phyloP scores from a whole-genome alignment of 2,888 invertebrate species.

The Pherbina coryleti region DNA sequence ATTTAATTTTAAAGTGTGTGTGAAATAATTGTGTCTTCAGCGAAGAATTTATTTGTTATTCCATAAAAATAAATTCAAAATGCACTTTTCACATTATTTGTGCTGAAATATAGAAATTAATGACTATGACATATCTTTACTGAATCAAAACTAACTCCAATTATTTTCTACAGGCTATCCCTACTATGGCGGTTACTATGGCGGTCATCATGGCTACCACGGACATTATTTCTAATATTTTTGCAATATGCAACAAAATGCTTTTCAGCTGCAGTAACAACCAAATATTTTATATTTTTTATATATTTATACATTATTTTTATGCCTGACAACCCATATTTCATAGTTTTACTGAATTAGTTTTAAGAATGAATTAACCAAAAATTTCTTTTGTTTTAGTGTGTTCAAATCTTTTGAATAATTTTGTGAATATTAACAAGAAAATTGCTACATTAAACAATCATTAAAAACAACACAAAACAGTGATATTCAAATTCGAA shows the following conservation, averaged over 20 bases:
- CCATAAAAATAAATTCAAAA: too few species aligned
- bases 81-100: too few species aligned
- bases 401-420: neutral
- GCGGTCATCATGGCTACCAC: slow-evolving; percentile 61
- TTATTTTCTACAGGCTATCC: slow-evolving; percentile 47
- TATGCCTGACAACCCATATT: neutral
- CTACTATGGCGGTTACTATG: slow-evolving; percentile 56
- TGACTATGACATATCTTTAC: slow-evolving; percentile 16
- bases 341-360: neutral
- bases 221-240: slow-evolving; percentile 61
- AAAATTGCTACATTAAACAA: too few species aligned
- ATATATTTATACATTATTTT: neutral
- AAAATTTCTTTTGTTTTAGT: too few species aligned
- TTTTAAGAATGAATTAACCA: too few species aligned
- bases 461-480: too few species aligned
- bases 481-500: too few species aligned
- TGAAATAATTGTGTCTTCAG: too few species aligned
- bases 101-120: neutral
- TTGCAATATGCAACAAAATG: too few species aligned
- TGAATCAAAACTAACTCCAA: neutral
- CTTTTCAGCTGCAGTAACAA: neutral
- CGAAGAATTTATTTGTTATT: too few species aligned
- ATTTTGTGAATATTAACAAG: neutral
- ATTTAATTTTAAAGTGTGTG: too few species aligned
- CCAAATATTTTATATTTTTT: neutral